Base-by-base conservation (phyloP, 2,113 vertebrate genomes). In the Sialia sialis region DNA sequence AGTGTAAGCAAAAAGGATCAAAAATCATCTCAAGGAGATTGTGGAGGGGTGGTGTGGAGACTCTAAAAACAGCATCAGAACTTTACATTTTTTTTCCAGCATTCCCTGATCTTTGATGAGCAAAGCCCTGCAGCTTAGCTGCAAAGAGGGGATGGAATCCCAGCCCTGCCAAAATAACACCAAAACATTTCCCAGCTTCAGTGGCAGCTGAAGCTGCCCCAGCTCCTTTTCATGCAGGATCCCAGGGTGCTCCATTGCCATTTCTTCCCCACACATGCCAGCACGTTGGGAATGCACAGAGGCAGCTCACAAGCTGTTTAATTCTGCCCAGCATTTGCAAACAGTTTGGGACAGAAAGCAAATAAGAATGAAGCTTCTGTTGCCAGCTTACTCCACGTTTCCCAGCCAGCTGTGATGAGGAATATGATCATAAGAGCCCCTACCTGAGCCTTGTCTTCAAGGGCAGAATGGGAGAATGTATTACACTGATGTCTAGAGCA, bases 1-100 rank as follows among this genome's bases (percentile, higher is more conserved):
- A 84, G 93, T 90, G 79, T 93, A 95, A 95, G 91, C 93, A 95
- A 90, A 96, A 95, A 91, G 81, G 84, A 94, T 95, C 87, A 87
- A 96, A 97, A 96, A 94, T 95, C 68, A 86, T 96, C 79, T 95
- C 84, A 84, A 89, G 78, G 81, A 89, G 60, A 0, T 32, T 0
- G 29, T 32, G 11, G 29, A 18, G 11, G 19, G 22, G 60, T 25
- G 15, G 36, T 27, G 64, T 78, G 63, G 63, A 84, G 72, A 43
- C 16, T 67, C 90, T 86, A 86, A 96, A 96, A 94, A 81, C 72
- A 59, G 82, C 90, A 92, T 34, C 90, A 76, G 52, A 93, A 88
- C 52, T 78, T 77, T 7, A 30, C 5, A 41, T 94, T 96, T 91
- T 43, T 77, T 95, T 95, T 83, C 52, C 36, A 85, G 64, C 64